Evolutionary conservation across 2,888 invertebrate genomes (phyloP).

Genomic region (Eupithecia insigniata): DNA sequence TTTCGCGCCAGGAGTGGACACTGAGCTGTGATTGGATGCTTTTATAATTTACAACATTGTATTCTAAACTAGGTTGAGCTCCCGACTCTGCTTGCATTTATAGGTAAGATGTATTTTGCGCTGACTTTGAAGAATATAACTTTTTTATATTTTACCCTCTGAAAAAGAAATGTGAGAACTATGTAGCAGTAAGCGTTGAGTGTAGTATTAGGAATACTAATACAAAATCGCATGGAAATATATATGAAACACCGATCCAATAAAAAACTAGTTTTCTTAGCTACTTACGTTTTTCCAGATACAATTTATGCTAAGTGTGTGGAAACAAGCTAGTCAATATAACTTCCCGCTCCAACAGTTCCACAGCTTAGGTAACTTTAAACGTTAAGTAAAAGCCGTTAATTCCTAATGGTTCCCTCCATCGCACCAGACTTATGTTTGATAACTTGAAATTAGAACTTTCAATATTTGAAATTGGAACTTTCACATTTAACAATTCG

Average conservation of each 20-base stretch:
- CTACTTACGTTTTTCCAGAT: no score
- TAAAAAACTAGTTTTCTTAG: no score
- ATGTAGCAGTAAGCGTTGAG: no score
- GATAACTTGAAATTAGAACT: conserved; percentile 57
- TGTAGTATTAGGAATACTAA: no score
- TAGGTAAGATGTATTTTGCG: not conserved
- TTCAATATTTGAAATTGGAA: conserved; percentile 49
- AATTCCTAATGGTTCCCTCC: not conserved
- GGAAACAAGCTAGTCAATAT: not conserved
- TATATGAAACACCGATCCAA: no score
- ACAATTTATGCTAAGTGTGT: not conserved
- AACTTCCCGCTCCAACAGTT: not conserved
- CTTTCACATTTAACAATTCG: conserved; percentile 68
- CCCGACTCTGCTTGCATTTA: not conserved
- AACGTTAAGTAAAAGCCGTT: not conserved
- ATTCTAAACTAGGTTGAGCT: not conserved
- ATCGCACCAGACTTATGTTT: conserved; percentile 20
- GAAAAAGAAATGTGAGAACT: no score
- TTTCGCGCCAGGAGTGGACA: conserved; percentile 43
- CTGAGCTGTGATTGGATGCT: conserved; percentile 37
- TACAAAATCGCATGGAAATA: no score
- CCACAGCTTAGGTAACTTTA: not conserved
- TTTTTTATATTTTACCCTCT: not conserved
- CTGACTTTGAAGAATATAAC: not conserved
- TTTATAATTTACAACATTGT: not conserved